Percentiles rank a stretch among this genome's conserved stretches.
Conservation (phyloP, 2,797 vertebrate genomes). For the Zalophus californianus region DNA sequence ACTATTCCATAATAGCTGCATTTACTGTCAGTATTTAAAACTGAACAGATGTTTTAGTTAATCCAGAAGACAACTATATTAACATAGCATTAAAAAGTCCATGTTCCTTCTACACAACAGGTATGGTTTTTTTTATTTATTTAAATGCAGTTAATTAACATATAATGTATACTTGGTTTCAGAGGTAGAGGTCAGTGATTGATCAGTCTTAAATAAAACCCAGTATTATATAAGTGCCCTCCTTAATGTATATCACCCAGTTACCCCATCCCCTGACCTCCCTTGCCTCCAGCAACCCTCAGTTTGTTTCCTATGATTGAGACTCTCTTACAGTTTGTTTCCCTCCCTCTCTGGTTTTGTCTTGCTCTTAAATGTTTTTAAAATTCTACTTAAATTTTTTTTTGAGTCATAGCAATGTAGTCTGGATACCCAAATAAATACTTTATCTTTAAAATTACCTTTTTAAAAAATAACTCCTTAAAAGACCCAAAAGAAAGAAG, state of each 20-base stretch:
- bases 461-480: not conserved
- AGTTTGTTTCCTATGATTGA: not conserved
- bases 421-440: not conserved
- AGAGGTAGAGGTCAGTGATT: not conserved
- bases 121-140: not conserved
- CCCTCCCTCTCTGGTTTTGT: not conserved
- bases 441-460: not conserved
- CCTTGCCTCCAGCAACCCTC: not conserved
- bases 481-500: not conserved
- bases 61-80: slow-evolving; percentile 12
- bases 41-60: slow-evolving; percentile 27
- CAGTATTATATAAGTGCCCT: not conserved
- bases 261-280: not conserved
- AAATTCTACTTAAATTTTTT: slow-evolving; percentile 49
- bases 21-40: slow-evolving; percentile 60
- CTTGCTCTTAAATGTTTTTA: slow-evolving; percentile 27
- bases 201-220: not conserved
- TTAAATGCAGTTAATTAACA: not conserved
- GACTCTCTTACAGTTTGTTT: not conserved
- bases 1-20: not conserved
- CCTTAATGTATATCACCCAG: not conserved
- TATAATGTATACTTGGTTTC: not conserved
- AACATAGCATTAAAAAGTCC: not conserved
- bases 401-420: slow-evolving; percentile 12
- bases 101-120: not conserved